phyloP scores from a whole-genome alignment of 2,888 invertebrate genomes.

The Amphipoea oculea region DNA sequence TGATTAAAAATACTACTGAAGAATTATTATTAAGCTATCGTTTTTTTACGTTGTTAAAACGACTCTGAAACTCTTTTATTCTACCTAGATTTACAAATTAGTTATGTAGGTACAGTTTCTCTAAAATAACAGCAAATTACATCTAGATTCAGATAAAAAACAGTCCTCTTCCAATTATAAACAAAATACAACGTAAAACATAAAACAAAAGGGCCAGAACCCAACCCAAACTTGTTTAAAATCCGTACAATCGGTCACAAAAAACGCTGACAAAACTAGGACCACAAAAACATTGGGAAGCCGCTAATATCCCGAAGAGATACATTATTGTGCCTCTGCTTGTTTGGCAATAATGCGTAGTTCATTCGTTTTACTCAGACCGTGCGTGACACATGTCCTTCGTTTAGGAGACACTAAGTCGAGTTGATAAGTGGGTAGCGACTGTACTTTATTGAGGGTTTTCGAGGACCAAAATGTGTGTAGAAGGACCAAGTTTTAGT shows the following conservation, averaged over 20 bases:
- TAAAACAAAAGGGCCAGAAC: neutral
- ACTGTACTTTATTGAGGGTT: conserved; percentile 37
- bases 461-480: conserved; percentile 16
- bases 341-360: conserved; percentile 68
- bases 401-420: conserved; percentile 67
- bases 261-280: conserved; percentile 56
- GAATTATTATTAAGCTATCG: neutral
- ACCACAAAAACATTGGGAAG: conserved; percentile 55
- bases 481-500: conserved; percentile 22
- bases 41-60: neutral
- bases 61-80: neutral
- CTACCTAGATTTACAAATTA: neutral
- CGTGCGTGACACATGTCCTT: conserved; percentile 68
- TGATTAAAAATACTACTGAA: neutral
- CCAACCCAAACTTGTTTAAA: conserved; percentile 35
- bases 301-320: conserved; percentile 53
- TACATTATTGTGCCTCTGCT: conserved; percentile 64
- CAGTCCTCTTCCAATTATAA: conserved; percentile 8
- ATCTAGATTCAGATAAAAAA: conserved; percentile 8
- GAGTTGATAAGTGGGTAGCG: conserved; percentile 68
- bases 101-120: neutral
- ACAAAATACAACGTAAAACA: conserved; percentile 5
- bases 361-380: conserved; percentile 69
- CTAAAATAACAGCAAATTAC: neutral
- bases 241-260: conserved; percentile 30